Conservation (phyloP, 2,113 vertebrate species). For the Phycodurus eques region DNA sequence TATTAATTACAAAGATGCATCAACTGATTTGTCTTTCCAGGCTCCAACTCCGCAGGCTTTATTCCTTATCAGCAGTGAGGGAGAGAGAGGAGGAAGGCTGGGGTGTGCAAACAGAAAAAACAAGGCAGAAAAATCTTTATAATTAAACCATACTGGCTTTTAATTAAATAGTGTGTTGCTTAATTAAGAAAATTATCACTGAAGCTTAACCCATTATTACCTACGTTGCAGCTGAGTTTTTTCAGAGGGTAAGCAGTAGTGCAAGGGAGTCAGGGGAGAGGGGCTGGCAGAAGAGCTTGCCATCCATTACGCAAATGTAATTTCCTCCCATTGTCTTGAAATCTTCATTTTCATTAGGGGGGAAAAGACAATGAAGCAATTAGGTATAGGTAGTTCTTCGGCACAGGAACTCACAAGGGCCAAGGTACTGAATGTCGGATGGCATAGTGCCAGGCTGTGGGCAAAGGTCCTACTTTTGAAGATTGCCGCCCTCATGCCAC, state of each 20-base stretch:
- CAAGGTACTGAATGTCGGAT: conserved; percentile 3
- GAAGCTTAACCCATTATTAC: conserved; percentile 65
- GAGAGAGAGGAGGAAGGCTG: not conserved
- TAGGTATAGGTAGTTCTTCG: conserved; percentile 48
- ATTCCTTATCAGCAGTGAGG: conserved; percentile 22
- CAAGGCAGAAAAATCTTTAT: conserved; percentile 40
- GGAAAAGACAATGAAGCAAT: conserved; percentile 38
- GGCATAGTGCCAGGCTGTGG: not conserved
- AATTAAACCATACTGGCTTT: conserved; percentile 63
- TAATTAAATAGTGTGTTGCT: conserved; percentile 74
- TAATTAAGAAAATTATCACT: conserved; percentile 72
- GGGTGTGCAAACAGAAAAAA: not conserved
- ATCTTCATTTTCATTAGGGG: conserved; percentile 60
- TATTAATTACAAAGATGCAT: conserved; percentile 50
- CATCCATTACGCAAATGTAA: conserved; percentile 59
- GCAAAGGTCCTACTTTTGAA: not conserved
- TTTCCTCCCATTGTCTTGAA: conserved; percentile 58
- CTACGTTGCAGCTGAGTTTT: conserved; percentile 52
- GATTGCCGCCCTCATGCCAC: not conserved
- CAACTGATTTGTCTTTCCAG: conserved; percentile 36
- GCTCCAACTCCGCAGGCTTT: conserved; percentile 10
- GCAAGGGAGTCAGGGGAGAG: not conserved
- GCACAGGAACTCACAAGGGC: conserved; percentile 16
- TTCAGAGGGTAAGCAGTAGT: conserved; percentile 11
- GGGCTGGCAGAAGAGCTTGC: conserved; percentile 28